Evolutionary conservation across 2,888 invertebrate species (phyloP).

Genomic region (Drosophila rellima): DNA sequence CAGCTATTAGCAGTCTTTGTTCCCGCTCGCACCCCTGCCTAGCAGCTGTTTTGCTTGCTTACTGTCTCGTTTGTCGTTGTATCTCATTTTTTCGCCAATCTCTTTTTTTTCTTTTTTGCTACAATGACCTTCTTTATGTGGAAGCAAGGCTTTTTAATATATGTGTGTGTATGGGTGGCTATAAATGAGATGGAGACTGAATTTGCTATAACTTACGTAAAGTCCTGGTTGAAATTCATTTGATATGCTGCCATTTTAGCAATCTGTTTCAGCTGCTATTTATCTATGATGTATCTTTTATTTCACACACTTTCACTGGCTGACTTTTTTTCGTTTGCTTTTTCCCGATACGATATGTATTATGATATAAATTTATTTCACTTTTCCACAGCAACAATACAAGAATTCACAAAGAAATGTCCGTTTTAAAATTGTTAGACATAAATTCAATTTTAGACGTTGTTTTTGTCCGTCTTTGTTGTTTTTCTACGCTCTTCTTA

Average conservation of each 20-base stretch:
- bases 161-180: conserved; percentile 1
- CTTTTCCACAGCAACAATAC: conserved; percentile 37
- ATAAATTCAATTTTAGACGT: conserved; percentile 48
- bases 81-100: conserved; percentile 39
- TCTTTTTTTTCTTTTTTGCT: conserved; percentile 45
- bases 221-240: conserved; percentile 82
- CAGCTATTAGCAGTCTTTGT: conserved; percentile 47
- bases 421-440: conserved; percentile 25
- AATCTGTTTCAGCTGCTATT: conserved; percentile 46
- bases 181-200: conserved; percentile 2
- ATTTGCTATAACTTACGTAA: conserved; percentile 77
- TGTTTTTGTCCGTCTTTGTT: conserved; percentile 69
- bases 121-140: conserved; percentile 67
- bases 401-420: conserved; percentile 32
- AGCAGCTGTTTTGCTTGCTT: conserved; percentile 65
- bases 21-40: conserved; percentile 19
- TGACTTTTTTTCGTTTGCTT: conserved; percentile 5
- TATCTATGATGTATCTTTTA: conserved; percentile 32
- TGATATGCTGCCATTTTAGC: conserved; percentile 75
- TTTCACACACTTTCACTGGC: conserved; percentile 65
- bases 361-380: conserved; percentile 22
- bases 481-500: conserved; percentile 66
- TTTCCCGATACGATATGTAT: conserved; percentile 15
- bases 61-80: conserved; percentile 62
- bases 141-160: conserved; percentile 49